phyloP scores from a whole-genome alignment of 2,113 vertebrate genomes.

The Hipposideros armiger region DNA sequence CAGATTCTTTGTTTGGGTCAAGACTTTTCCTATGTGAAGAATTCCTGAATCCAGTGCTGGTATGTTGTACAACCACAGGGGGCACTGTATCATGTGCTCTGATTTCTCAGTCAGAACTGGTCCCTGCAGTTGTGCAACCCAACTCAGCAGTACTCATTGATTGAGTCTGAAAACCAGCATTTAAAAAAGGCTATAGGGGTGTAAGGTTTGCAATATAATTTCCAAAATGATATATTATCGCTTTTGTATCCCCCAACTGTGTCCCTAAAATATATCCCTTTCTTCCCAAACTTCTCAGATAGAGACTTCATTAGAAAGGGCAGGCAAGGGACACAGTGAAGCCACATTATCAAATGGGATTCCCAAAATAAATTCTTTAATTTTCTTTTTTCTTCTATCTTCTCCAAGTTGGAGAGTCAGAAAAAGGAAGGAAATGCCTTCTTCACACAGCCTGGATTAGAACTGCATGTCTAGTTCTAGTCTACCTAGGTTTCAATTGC shows the following conservation, averaged over 20 bases:
- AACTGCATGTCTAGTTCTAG: not conserved
- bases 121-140: not conserved
- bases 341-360: not conserved
- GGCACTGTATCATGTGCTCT: not conserved
- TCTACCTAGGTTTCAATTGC: not conserved
- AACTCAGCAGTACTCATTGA: not conserved
- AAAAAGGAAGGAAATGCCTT: slow-evolving; percentile 17
- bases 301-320: slow-evolving; percentile 5
- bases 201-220: not conserved
- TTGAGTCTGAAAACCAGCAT: slow-evolving; percentile 26
- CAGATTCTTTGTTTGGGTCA: not conserved
- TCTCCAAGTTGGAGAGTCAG: not conserved
- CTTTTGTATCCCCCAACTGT: not conserved
- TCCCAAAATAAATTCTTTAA: not conserved
- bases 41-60: not conserved
- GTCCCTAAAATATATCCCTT: not conserved
- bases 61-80: not conserved
- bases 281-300: slow-evolving; percentile 4
- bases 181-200: not conserved
- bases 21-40: not conserved
- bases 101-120: not conserved
- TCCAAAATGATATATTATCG: not conserved
- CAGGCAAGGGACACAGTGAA: not conserved
- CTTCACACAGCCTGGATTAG: not conserved
- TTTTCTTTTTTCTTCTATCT: not conserved